Evolutionary conservation across 2,888 invertebrate genomes (phyloP).

Genomic region (Pammene fasciana): DNA sequence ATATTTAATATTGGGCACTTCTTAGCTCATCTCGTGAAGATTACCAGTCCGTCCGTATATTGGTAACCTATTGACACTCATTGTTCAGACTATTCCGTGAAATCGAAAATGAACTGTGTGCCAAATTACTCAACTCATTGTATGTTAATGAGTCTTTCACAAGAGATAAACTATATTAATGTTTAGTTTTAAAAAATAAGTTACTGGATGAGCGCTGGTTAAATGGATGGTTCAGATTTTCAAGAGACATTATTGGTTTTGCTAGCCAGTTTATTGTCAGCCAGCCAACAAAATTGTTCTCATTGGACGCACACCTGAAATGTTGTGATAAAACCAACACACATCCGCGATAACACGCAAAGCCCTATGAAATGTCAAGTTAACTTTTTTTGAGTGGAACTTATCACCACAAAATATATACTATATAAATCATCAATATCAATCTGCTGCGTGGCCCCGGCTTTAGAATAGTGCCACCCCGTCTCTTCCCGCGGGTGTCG

Average conservation of each 20-base stretch:
- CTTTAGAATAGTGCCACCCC: no score
- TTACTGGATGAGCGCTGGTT: background rate
- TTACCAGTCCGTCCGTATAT: constrained; percentile 23
- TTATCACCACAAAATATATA: no score
- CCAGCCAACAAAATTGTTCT: background rate
- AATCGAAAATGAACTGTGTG: constrained; percentile 38
- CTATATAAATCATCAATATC: no score
- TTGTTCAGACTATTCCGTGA: constrained; percentile 35
- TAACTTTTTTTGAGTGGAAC: no score
- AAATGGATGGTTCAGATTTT: background rate
- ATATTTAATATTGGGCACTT: background rate
- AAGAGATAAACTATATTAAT: constrained; percentile 33
- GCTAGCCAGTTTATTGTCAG: background rate
- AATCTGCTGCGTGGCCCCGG: no score
- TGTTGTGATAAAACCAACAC: no score
- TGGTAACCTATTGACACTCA: constrained; percentile 35
- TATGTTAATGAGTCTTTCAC: constrained; percentile 36
- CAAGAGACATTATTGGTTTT: background rate
- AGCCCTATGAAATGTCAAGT: no score
- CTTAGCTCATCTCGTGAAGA: background rate
- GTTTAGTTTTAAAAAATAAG: background rate
- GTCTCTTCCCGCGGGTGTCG: no score
- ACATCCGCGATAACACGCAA: no score
- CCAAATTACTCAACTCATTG: constrained; percentile 39
- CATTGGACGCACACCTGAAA: no score